Conservation (phyloP, 2,888 invertebrate genomes). For the Calameuta idolon region DNA sequence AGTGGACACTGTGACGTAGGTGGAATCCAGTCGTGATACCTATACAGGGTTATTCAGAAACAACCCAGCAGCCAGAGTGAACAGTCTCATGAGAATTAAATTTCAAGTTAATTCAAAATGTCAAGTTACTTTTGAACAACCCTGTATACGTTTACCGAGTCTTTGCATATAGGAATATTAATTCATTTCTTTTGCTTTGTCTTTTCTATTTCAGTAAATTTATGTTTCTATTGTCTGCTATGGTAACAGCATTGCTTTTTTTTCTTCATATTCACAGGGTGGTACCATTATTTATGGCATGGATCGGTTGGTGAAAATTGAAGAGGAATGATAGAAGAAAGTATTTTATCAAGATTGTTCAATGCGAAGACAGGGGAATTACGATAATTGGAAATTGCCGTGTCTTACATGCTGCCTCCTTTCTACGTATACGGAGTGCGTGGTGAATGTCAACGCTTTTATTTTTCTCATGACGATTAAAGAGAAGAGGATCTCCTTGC, state of each 20-base stretch:
- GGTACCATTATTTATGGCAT: neutral
- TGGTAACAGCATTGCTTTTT: neutral
- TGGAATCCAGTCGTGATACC: slow-evolving; percentile 42
- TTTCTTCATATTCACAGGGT: neutral
- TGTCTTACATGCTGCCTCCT: slow-evolving; percentile 18
- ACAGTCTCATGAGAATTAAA: neutral
- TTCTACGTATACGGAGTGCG: neutral
- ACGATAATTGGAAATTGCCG: slow-evolving; percentile 37
- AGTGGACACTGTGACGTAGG: slow-evolving; percentile 46
- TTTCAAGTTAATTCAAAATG: neutral
- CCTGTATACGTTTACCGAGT: neutral
- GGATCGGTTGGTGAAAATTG: neutral
- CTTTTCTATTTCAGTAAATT: neutral
- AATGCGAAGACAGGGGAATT: neutral
- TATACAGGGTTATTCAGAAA: neutral
- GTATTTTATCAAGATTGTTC: neutral
- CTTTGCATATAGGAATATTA: neutral
- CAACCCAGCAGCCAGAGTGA: neutral
- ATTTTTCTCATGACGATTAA: neutral
- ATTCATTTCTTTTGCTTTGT: neutral
- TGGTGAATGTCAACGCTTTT: neutral
- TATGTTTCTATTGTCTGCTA: neutral
- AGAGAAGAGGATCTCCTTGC: neutral
- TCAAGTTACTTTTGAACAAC: neutral
- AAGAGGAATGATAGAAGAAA: neutral